Conservation (phyloP, 2,888 invertebrate genomes). For the Hoplodrina blanda region DNA sequence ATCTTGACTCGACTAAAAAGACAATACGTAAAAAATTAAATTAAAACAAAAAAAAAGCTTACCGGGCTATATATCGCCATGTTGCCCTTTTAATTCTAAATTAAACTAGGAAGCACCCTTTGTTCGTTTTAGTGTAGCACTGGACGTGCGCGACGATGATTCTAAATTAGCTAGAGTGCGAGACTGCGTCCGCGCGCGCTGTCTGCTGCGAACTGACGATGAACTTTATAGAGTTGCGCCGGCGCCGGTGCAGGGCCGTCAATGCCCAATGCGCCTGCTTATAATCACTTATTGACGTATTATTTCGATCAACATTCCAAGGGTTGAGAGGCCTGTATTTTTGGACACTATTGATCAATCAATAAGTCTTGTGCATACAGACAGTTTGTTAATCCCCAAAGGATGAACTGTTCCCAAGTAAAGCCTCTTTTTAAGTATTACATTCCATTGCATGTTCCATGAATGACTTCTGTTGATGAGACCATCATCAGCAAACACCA, state of each 20-base stretch:
- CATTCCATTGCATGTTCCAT: constrained; percentile 26
- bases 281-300: constrained; percentile 74
- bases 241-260: constrained; percentile 70
- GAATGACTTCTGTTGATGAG: constrained; percentile 28
- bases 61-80: constrained; percentile 81
- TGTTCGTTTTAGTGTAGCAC: constrained; percentile 76
- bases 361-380: constrained; percentile 45
- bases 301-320: constrained; percentile 79
- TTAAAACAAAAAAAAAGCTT: constrained; percentile 67
- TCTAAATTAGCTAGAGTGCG: constrained; percentile 58
- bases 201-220: constrained; percentile 70
- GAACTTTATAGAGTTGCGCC: constrained; percentile 77
- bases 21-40: constrained; percentile 16
- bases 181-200: constrained; percentile 78
- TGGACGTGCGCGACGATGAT: constrained; percentile 66
- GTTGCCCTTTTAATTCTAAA: constrained; percentile 81
- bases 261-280: constrained; percentile 76
- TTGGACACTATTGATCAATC: constrained; percentile 77
- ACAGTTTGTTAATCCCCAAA: constrained; percentile 24
- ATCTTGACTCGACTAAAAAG: constrained; percentile 33
- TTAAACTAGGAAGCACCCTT: constrained; percentile 83
- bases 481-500: constrained; percentile 38
- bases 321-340: constrained; percentile 79
- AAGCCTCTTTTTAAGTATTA: constrained; percentile 23
- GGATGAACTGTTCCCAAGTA: constrained; percentile 39